These are phyloP conservation scores for Radopholus similis DNA, from an alignment of 1,140 invertebrate genomes.

Conservation along the genomic window DNA sequence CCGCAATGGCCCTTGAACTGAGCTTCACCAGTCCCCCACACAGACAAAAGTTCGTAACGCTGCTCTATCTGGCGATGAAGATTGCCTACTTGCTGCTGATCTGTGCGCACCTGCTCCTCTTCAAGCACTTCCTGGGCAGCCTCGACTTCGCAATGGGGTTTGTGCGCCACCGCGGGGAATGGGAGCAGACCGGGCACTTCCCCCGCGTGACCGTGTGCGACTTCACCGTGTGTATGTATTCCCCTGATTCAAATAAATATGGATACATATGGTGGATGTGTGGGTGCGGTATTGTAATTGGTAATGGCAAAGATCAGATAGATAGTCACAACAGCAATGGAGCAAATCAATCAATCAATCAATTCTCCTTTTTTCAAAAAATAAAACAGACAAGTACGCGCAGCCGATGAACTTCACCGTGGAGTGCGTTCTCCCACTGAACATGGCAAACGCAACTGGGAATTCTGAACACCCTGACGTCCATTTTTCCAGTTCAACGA, in stretches of 20 bases:
- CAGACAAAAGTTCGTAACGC: constrained; percentile 42
- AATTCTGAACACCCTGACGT: constrained; percentile 39
- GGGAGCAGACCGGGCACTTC: constrained; percentile 38
- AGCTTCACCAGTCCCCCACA: constrained; percentile 8
- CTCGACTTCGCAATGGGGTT: constrained; percentile 42
- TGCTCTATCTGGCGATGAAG: constrained; percentile 49
- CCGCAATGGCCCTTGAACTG: not conserved
- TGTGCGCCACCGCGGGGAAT: constrained; percentile 36
- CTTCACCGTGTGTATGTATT: constrained; percentile 30
- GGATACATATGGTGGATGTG: too few species aligned
- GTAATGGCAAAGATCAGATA: too few species aligned
- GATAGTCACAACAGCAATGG: too few species aligned
- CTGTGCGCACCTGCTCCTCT: constrained; percentile 37
- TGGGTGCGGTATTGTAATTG: too few species aligned
- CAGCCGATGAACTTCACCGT: constrained; percentile 45
- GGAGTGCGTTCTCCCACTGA: constrained; percentile 47
- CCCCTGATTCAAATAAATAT: not conserved
- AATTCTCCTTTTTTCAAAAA: not conserved
- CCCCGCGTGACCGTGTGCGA: constrained; percentile 52
- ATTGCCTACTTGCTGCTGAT: constrained; percentile 44
- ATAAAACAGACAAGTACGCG: constrained; percentile 24
- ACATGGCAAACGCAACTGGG: constrained; percentile 32
- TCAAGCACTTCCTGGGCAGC: constrained; percentile 42
- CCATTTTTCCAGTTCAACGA: constrained; percentile 51
- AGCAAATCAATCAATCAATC: too few species aligned